Conservation (phyloP, 2,888 invertebrate species). For the Synanthedon andrenaeformis region DNA sequence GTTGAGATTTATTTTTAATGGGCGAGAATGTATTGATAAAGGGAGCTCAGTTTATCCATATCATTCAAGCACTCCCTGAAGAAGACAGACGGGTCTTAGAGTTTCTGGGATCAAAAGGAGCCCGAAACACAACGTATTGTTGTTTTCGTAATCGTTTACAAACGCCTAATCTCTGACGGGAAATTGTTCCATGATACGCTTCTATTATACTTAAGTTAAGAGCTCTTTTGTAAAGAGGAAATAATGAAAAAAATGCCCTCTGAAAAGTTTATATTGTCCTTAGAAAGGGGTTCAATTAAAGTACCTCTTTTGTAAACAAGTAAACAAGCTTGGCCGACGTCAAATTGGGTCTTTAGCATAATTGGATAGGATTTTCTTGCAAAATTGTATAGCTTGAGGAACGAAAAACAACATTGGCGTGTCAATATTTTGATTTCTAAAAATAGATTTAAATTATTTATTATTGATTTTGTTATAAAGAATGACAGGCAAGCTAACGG, state of each 20-base stretch:
- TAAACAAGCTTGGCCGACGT: constrained; percentile 29
- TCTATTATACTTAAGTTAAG: constrained; percentile 24
- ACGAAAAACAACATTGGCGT: constrained; percentile 3
- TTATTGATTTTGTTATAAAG: no score
- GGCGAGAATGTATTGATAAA: background rate
- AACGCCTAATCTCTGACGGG: constrained; percentile 38
- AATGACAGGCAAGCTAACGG: no score
- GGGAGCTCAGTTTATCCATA: background rate
- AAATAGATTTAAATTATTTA: no score
- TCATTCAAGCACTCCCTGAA: background rate
- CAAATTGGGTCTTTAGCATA: constrained; percentile 45
- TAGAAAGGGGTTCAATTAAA: constrained; percentile 34
- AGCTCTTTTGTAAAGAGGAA: constrained; percentile 16
- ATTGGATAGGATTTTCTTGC: constrained; percentile 37
- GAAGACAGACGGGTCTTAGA: background rate
- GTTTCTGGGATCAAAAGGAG: background rate
- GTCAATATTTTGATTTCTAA: background rate
- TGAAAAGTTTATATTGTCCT: constrained; percentile 21
- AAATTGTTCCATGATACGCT: constrained; percentile 51
- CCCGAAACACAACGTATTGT: constrained; percentile 13
- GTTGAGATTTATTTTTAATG: background rate
- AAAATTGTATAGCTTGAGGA: constrained; percentile 25
- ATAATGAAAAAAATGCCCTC: constrained; percentile 25
- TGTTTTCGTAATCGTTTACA: constrained; percentile 26
- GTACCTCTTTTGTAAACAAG: constrained; percentile 35